Evolutionary conservation across 1,140 invertebrate species (phyloP).

Genomic region (Caerostris extrusa): DNA sequence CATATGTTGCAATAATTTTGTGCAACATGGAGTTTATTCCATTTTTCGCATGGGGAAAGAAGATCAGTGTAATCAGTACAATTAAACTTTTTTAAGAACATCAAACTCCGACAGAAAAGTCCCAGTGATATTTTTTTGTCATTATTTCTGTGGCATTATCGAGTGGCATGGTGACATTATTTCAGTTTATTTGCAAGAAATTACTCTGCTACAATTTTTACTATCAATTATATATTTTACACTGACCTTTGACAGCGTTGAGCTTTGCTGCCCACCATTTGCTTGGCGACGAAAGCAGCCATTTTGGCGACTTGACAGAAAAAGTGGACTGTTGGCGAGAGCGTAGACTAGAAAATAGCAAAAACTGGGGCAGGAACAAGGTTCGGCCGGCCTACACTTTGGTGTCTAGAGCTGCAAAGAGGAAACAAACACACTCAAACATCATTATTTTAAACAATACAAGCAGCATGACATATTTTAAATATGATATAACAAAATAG

Average conservation of each 20-base stretch:
- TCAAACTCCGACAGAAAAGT: too few species aligned
- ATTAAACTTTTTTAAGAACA: too few species aligned
- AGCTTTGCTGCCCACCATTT: slow-evolving; percentile 99
- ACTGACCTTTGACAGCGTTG: slow-evolving; percentile 97
- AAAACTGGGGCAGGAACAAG: slow-evolving; percentile 41
- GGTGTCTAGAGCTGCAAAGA: slow-evolving; percentile 43
- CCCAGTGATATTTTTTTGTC: too few species aligned
- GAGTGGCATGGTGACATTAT: too few species aligned
- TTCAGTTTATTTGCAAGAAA: too few species aligned
- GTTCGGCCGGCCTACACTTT: slow-evolving; percentile 41
- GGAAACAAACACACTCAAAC: neutral
- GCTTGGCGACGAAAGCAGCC: slow-evolving; percentile 98
- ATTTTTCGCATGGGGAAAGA: too few species aligned
- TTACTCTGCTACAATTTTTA: too few species aligned
- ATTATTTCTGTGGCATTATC: too few species aligned
- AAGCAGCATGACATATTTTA: neutral
- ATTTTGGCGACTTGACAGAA: slow-evolving; percentile 84
- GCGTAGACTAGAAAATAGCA: slow-evolving; percentile 57
- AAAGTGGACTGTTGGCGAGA: slow-evolving; percentile 25
- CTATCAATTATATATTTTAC: neutral
- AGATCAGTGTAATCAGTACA: too few species aligned
- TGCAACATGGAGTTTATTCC: too few species aligned
- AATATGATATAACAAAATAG: too few species aligned
- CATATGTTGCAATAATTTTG: too few species aligned
- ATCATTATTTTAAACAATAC: neutral